Conservation (phyloP, 2,113 vertebrate species). For the Heterotilapia buettikoferi region DNA sequence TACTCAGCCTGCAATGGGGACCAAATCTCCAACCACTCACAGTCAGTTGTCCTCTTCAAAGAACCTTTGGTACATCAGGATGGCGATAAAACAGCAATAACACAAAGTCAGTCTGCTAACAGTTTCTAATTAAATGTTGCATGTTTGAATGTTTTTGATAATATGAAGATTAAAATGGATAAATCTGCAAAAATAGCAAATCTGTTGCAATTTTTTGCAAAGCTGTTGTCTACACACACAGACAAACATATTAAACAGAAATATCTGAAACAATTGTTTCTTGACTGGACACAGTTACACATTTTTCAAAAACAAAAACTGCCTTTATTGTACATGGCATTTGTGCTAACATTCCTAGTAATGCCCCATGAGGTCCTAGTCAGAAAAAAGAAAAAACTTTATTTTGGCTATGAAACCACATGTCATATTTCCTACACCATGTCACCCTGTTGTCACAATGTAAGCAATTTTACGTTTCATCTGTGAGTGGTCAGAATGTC, state of each 20-base stretch:
- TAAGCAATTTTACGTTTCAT: not conserved
- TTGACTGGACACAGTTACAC: not conserved
- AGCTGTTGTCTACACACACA: not conserved
- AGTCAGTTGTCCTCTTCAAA: not conserved
- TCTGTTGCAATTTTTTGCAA: not conserved
- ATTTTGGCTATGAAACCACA: not conserved
- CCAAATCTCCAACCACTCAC: not conserved
- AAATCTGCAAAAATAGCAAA: not conserved
- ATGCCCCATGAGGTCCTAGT: not conserved
- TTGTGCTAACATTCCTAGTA: not conserved
- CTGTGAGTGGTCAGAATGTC: not conserved
- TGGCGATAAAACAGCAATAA: not conserved
- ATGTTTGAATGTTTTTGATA: not conserved
- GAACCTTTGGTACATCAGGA: not conserved
- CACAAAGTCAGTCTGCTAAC: not conserved
- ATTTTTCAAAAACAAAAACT: not conserved
- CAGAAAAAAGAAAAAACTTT: not conserved
- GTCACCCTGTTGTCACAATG: not conserved
- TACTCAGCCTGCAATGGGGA: not conserved
- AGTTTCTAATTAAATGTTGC: not conserved
- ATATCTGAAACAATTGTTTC: not conserved
- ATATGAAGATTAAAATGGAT: not conserved
- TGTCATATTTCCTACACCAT: not conserved
- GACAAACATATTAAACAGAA: not conserved
- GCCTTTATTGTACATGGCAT: not conserved